Evolutionary conservation across 2,888 invertebrate species (phyloP).

Genomic region (Lasioglossum leucozonium): DNA sequence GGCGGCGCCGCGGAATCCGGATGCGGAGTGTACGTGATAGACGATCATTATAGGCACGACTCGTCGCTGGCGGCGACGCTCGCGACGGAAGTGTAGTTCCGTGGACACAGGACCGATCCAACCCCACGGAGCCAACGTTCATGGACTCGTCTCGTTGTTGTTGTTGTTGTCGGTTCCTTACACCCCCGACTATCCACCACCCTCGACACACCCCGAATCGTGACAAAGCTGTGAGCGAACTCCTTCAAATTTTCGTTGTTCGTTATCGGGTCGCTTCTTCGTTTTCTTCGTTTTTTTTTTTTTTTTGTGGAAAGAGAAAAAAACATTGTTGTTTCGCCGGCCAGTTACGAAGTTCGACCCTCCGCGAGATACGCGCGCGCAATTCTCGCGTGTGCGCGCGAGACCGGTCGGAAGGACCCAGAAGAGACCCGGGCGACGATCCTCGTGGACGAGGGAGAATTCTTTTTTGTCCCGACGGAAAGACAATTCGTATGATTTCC

Average conservation of each 20-base stretch:
- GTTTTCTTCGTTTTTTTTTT: background rate
- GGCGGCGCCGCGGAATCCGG: conserved; percentile 66
- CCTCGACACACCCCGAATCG: background rate
- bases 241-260: conserved; percentile 20
- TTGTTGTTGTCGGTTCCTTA: background rate
- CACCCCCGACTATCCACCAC: background rate
- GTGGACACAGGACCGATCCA: background rate
- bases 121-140: background rate
- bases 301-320: background rate
- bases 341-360: background rate
- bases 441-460: conserved; percentile 23
- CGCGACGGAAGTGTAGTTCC: conserved; percentile 91
- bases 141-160: conserved; percentile 1
- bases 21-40: conserved; percentile 89
- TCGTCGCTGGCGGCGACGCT: conserved; percentile 86
- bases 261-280: conserved; percentile 1
- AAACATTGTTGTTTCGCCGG: background rate
- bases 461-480: conserved; percentile 17
- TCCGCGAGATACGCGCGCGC: background rate
- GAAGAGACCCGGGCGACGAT: conserved; percentile 21
- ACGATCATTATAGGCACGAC: conserved; percentile 90
- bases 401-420: background rate
- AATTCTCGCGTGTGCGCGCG: background rate
- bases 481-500: conserved; percentile 5
- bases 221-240: conserved; percentile 21